Conservation (phyloP, 1,140 invertebrate genomes). For the Tetramorium alpestre region DNA sequence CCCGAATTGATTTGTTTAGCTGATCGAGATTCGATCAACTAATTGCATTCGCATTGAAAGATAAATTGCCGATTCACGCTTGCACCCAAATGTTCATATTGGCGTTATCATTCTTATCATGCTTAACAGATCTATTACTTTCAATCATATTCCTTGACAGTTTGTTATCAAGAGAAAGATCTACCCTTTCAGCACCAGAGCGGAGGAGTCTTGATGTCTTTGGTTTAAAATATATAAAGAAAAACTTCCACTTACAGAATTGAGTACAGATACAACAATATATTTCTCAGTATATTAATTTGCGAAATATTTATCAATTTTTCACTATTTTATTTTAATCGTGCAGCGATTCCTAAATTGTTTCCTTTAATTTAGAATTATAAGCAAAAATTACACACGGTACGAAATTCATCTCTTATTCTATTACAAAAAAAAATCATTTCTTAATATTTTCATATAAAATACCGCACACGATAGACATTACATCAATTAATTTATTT, state of each 20-base stretch:
- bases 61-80: neutral
- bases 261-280: neutral
- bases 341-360: neutral
- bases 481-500: neutral
- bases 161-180: neutral
- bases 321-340: neutral
- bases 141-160: neutral
- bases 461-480: neutral
- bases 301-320: neutral
- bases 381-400: neutral
- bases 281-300: neutral
- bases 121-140: conserved; percentile 21
- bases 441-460: neutral
- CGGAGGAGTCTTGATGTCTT: neutral
- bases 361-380: neutral
- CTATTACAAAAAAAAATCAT: too few species aligned
- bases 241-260: neutral
- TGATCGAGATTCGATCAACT: conserved; percentile 7
- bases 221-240: neutral
- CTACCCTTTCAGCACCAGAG: neutral
- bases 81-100: neutral
- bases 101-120: neutral
- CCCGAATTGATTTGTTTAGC: conserved; percentile 38
- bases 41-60: conserved; percentile 5
- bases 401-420: neutral